Percentiles rank a stretch among this genome's conserved stretches.
phyloP scores from a whole-genome alignment of 2,797 vertebrate species.

The Erpetoichthys calabaricus region DNA sequence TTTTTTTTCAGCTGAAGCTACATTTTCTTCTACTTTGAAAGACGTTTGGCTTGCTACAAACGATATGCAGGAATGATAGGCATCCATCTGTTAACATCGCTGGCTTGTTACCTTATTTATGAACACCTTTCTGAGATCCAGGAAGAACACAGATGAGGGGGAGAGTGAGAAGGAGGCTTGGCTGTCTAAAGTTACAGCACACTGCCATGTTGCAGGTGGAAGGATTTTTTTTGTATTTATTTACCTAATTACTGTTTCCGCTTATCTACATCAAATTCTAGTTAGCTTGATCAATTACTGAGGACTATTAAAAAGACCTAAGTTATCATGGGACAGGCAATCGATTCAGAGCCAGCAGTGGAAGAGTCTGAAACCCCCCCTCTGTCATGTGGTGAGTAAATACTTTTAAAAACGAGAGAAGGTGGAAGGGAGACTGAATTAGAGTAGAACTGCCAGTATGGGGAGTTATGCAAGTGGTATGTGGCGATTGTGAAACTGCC shows the following conservation, averaged over 20 bases:
- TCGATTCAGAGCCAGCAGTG: constrained; percentile 42
- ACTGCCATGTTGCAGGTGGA: constrained; percentile 5
- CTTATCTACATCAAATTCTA: constrained; percentile 5
- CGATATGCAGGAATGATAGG: constrained; percentile 74
- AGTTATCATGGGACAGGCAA: constrained; percentile 62
- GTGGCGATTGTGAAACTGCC: constrained; percentile 39
- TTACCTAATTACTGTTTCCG: neutral
- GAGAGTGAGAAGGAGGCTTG: neutral
- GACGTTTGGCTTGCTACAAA: constrained; percentile 53
- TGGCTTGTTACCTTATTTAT: constrained; percentile 47
- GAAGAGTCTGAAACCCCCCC: constrained; percentile 29
- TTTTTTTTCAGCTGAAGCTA: constrained; percentile 16
- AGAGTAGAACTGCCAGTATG: constrained; percentile 1
- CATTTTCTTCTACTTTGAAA: constrained; percentile 40
- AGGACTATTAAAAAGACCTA: constrained; percentile 30
- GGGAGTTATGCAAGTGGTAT: constrained; percentile 36
- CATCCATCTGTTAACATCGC: constrained; percentile 63
- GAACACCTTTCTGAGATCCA: constrained; percentile 41
- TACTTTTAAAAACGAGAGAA: neutral
- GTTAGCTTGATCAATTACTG: constrained; percentile 20
- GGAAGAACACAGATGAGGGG: constrained; percentile 12
- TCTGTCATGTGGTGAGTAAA: constrained; percentile 38
- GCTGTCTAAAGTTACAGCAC: constrained; percentile 28
- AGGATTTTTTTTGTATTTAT: constrained; percentile 19
- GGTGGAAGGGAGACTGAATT: neutral